Evolutionary conservation across 2,888 invertebrate genomes (phyloP).

Genomic region (Xestia rhomboidea): DNA sequence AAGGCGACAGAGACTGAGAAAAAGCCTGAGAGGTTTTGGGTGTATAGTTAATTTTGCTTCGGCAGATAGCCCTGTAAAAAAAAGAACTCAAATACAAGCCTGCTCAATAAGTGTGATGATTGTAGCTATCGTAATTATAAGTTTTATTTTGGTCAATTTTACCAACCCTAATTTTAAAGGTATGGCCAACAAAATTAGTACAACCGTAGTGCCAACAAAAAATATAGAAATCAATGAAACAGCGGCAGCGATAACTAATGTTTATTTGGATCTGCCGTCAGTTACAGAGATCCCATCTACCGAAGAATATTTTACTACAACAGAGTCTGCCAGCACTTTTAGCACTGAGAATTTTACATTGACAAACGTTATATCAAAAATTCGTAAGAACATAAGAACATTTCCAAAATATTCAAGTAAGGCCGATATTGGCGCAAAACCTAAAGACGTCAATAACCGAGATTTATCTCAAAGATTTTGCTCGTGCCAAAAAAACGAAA

Average conservation of each 20-base stretch:
- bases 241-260: slow-evolving; percentile 77
- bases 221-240: slow-evolving; percentile 79
- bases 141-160: slow-evolving; percentile 89
- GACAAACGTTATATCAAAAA: slow-evolving; percentile 81
- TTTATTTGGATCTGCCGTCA: slow-evolving; percentile 72
- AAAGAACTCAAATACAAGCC: slow-evolving; percentile 88
- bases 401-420: slow-evolving; percentile 81
- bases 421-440: slow-evolving; percentile 72
- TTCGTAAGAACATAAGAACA: slow-evolving; percentile 86
- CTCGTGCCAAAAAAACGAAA: slow-evolving; percentile 90
- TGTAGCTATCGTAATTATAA: slow-evolving; percentile 88
- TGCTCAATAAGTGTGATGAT: slow-evolving; percentile 90
- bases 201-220: slow-evolving; percentile 87
- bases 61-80: slow-evolving; percentile 86
- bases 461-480: slow-evolving; percentile 86
- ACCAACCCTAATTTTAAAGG: slow-evolving; percentile 85
- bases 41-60: slow-evolving; percentile 87
- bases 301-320: slow-evolving; percentile 72
- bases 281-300: slow-evolving; percentile 63
- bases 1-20: slow-evolving; percentile 83
- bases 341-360: slow-evolving; percentile 75
- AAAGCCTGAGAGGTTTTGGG: slow-evolving; percentile 86
- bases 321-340: slow-evolving; percentile 66
- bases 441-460: slow-evolving; percentile 83
- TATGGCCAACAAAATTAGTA: slow-evolving; percentile 81